Base-by-base conservation (phyloP, 2,113 vertebrate genomes). In the Pelvicachromis taeniatus region DNA sequence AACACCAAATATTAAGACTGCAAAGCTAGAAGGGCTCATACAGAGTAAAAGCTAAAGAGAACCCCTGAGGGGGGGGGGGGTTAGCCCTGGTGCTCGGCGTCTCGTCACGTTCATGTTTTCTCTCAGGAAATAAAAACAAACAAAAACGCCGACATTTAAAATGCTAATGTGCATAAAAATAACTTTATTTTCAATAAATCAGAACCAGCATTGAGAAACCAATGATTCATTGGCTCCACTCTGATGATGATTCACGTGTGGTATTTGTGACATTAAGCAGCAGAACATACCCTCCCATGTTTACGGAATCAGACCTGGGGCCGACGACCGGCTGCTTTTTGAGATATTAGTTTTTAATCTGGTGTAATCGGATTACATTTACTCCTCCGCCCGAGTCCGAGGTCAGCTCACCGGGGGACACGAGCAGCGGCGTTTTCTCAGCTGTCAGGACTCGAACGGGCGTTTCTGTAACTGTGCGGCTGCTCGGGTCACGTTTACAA, bases 121-220 rank as follows among this genome's bases (percentile, higher is more conserved):
- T n/a, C 12, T 55, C 50, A 17, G 8, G 8, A 11, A 78, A 26
- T 2, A 23, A n/a, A 29, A 56, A 33, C 4, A 11, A 38, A 59
- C 9, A 45, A 14, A 54, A 45, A 80, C 77, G 4, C 7, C n/a
- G 5, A 9, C 0, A 33, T 78, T 86, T 81, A 55, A 88, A 87
- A 87, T 77, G 82, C 89, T 91, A 91, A 89, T 94, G 92, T 95
- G 93, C 95, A 96, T 95, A 95, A 96, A 95, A 96, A 96, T 95
- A 95, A 92, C 95, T 96, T 96, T 96, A 96, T 96, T 96, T 95
- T 78, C 87, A 92, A 94, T 87, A 94, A 94, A 95, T 94, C 93
- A 91, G 90, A 94, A 94, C 91, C 92, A 93, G 90, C 89, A 89
- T 85, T 80, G 85, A 94, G 93, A 95, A 95, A 79, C 93, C 95